Base-by-base conservation (phyloP, 2,797 vertebrate species). In the Amblyopsis hoosieri region DNA sequence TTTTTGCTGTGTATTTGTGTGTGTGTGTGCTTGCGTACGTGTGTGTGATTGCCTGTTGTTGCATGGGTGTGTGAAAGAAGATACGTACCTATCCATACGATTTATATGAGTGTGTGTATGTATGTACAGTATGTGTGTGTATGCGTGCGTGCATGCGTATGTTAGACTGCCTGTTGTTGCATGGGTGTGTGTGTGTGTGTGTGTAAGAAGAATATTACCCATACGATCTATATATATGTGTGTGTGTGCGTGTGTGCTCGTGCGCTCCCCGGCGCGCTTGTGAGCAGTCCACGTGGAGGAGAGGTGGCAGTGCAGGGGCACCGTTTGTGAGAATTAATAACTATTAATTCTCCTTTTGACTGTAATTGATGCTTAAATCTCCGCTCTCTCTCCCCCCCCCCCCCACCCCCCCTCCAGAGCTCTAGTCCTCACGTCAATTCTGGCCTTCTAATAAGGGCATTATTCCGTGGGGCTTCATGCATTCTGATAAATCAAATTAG, bases 331-430 rank as follows among this genome's bases (percentile, higher is more conserved):
- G 51, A 77, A 91, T 91, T 92, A 91, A 91, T 91, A 92, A 87
- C 88, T 90, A 90, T 94, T 93, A 93, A 92, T 93, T 91, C 82
- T 82, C 77, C 87, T 77, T 93, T 91, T 90, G 90, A 84, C 78
- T 92, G 72, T 93, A 94, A 95, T 94, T 92, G 91, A 91, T 91
- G 90, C 91, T 91, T 90, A 91, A 92, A 90, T 87, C 84, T 83
- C 58, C 54, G 49, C 80, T 74, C 78, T 77, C 60, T 83, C 75
- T 83, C 82, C 73, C 79, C 81, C 75, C 79, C 62, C 76, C 11
- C 69, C 76, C n/a, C n/a, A n/a, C 74, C 77, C 80, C 75, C 78
- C 62, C 76, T 7, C 70, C 75, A 85, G 87, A 91, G 86, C 89
- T 89, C 87, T 90, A 87, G 88, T 86, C 80, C 87, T 85, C 75